Evolutionary conservation across 1,140 invertebrate species (phyloP), one percentile per base, ranked within the genome.

Genomic region (Drosophila auraria): DNA sequence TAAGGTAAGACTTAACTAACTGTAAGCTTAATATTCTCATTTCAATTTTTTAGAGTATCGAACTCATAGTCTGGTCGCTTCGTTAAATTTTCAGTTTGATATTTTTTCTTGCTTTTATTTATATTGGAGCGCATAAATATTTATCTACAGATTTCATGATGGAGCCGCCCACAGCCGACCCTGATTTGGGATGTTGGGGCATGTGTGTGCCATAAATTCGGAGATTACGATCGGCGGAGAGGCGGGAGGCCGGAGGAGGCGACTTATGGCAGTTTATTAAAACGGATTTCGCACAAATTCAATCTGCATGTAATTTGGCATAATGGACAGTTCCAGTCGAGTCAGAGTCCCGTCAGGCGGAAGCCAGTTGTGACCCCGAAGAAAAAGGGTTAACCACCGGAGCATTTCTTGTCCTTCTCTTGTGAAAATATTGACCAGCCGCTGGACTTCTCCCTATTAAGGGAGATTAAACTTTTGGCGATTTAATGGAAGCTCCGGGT

Each of bases 231-330:
- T 87, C 76, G 23, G n/a, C 5, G 33, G 17, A n/a, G 9, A 38
- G 25, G 30, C 4, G 14, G 30, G 20, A 47, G 47, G 17, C 12
- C n/a, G 33, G 27, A 38, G 33, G 27, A 4, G 72, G 42, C 78
- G 79, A 86, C 66, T 82, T 86, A 63, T 84, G 78, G 68, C 86
- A 84, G 84, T 90, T 90, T 89, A 82, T 90, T 86, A 82, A 90
- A 90, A 79, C 63, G 84, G 60, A 82, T 79, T 86, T 69, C 65
- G 53, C 82, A 79, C 68, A 82, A 89, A 86, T 90, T 82, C 82
- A 89, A 89, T 89, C 82, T 90, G 78, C 68, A 78, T 78, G 75
- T 78, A 70, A 78, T 70, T 78, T 78, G 75, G 38, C 64, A 30
- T 80, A 40, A 58, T 79, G 23, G 44, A 44, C 66, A 66, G 49